phyloP scores from a whole-genome alignment of 2,113 vertebrate genomes.

The Peromyscus californicus region DNA sequence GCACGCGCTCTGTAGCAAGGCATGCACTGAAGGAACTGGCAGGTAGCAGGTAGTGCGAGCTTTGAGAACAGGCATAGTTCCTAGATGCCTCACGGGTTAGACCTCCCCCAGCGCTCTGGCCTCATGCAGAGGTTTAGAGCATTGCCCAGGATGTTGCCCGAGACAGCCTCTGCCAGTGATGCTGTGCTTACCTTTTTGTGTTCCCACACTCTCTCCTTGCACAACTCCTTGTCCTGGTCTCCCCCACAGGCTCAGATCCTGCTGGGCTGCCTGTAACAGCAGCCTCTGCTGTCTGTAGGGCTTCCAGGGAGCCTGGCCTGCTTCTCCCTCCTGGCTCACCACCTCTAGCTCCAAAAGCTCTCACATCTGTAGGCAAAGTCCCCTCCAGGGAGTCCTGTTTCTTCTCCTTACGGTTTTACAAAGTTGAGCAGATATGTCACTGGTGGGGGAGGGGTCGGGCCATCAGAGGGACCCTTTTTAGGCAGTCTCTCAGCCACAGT shows the following conservation, averaged over 20 bases:
- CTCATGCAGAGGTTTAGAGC: not conserved
- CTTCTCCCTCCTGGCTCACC: not conserved
- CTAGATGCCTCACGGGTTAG: not conserved
- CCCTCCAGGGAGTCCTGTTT: not conserved
- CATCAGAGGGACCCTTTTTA: not conserved
- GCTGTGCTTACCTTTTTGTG: not conserved
- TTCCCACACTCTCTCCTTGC: not conserved
- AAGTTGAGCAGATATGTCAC: not conserved
- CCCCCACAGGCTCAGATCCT: not conserved
- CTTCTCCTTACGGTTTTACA: not conserved
- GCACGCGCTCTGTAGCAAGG: not conserved
- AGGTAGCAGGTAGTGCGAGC: rapidly evolving
- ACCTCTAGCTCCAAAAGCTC: not conserved
- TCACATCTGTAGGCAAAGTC: not conserved
- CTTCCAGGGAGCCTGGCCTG: not conserved
- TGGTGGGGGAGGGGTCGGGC: not conserved
- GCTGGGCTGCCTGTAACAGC: not conserved
- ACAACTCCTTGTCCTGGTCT: not conserved
- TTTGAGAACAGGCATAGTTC: not conserved
- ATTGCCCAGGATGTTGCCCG: not conserved
- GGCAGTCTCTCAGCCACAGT: not conserved
- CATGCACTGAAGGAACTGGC: not conserved
- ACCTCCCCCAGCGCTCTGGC: not conserved
- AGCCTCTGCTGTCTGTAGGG: not conserved
- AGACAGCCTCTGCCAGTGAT: not conserved